phyloP scores from a whole-genome alignment of 2,113 vertebrate genomes.

The Casuarius casuarius region DNA sequence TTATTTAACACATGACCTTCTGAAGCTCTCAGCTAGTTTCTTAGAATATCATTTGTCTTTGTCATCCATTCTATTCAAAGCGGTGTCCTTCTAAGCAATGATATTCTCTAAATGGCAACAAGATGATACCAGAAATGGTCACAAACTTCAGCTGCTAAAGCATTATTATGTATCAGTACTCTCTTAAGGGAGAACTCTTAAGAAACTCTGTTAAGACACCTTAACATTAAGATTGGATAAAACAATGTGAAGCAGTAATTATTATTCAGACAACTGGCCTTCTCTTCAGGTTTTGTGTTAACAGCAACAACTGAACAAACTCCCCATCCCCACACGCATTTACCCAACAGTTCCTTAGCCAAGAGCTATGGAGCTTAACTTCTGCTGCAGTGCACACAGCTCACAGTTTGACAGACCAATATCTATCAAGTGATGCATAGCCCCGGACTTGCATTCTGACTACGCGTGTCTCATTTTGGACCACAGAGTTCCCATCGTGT shows the following conservation, averaged over 20 bases:
- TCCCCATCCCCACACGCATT: not conserved
- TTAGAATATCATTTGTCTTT: not conserved
- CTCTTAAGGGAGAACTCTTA: not conserved
- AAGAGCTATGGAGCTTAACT: too few relatives aligned
- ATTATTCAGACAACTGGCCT: not conserved
- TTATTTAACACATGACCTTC: not conserved
- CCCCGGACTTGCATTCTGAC: not conserved
- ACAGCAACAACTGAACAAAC: not conserved
- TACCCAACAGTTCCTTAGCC: too few relatives aligned
- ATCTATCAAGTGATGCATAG: not conserved
- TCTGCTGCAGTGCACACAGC: not conserved
- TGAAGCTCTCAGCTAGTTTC: not conserved
- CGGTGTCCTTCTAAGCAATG: not conserved
- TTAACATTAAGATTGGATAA: not conserved
- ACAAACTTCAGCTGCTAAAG: not conserved
- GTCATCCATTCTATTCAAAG: not conserved
- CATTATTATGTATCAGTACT: not conserved
- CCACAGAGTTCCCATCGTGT: not conserved
- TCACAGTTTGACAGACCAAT: not conserved
- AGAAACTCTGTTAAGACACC: not conserved
- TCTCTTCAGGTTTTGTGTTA: not conserved
- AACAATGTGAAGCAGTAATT: not conserved
- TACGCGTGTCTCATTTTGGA: not conserved
- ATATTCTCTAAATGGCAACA: not conserved
- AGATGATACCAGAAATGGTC: not conserved